Base-by-base conservation (phyloP, 2,888 invertebrate genomes). In the Heliconius erato region DNA sequence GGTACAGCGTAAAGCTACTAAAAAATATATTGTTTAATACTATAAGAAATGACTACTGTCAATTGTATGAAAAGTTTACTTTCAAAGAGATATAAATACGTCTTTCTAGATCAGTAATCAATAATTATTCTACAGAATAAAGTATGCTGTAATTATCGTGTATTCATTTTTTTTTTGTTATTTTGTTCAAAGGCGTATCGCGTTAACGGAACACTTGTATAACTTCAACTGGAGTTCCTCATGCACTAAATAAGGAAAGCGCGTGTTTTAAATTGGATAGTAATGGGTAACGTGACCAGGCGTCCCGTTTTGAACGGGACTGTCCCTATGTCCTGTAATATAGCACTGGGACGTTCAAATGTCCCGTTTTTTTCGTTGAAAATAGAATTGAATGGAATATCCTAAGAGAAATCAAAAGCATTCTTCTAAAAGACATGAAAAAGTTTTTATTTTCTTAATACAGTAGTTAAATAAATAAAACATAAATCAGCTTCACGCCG, bases 131-230 rank as follows among this genome's bases (percentile, higher is more conserved):
- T 23, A 28, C 28, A 59, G 59, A 23, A 59, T 9, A 23, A 0
- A 0, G n/a, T 28, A 59, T 6, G 16, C 4, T 32, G 28, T 54
- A 65, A 26, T 71, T 80, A 32, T 67, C 54, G n/a, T 69, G 69
- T 71, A 9, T 71, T 26, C 12, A 19, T 28, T 67, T 80, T 76
- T 80, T 81, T 69, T 32, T 77, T 77, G 63, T 77, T 77, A 69
- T 59, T 63, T 77, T 71, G 69, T 71, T 69, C 69, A 28, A 19
- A 28, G 35, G 68, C 81, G 81, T 81, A 63, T 44, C 81, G 76
- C 35, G 54, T 77, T 77, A 81, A 76, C 77, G 81, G 80, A 59
- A 80, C 80, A 78, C 78, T 78, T 78, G 78, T 78, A 78, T 78
- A 78, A 78, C 76, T 76, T 76, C 76, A 76, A 68, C 44, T 78